phyloP scores from a whole-genome alignment of 2,113 vertebrate genomes.

The Plotosus lineatus region DNA sequence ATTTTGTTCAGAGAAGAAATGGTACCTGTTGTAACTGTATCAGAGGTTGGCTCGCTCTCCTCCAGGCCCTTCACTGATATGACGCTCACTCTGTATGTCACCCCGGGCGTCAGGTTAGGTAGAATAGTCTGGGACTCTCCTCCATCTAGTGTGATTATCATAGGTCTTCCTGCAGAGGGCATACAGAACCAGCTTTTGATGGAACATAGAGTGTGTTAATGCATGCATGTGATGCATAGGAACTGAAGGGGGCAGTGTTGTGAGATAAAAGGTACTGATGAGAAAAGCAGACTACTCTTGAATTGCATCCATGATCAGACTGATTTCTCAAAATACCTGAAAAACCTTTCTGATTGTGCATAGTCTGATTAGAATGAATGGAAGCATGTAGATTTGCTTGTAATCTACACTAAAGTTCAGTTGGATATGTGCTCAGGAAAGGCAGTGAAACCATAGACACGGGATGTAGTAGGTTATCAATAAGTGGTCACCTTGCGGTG shows the following conservation, averaged over 20 bases:
- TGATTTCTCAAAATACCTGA: slow-evolving; percentile 37
- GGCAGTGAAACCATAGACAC: too few species aligned
- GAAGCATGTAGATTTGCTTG: neutral
- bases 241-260: slow-evolving; percentile 52
- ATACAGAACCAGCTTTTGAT: neutral
- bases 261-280: neutral
- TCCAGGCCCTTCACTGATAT: slow-evolving; percentile 84
- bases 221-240: neutral
- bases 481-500: too few species aligned
- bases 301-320: slow-evolving; percentile 46
- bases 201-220: neutral
- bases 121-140: slow-evolving; percentile 76
- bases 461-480: too few species aligned
- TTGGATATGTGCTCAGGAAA: neutral
- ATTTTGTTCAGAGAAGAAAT: too few species aligned
- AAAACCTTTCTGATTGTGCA: too few species aligned
- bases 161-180: slow-evolving; percentile 74
- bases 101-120: slow-evolving; percentile 81
- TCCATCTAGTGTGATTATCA: slow-evolving; percentile 78
- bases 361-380: neutral
- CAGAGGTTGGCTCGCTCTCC: slow-evolving; percentile 87
- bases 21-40: slow-evolving; percentile 85
- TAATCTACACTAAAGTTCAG: neutral
- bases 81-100: slow-evolving; percentile 84
- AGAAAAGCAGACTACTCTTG: neutral